These are phyloP conservation scores for Rugalucina vietnamica DNA, from an alignment of 2,888 invertebrate species.

Conservation along the genomic window DNA sequence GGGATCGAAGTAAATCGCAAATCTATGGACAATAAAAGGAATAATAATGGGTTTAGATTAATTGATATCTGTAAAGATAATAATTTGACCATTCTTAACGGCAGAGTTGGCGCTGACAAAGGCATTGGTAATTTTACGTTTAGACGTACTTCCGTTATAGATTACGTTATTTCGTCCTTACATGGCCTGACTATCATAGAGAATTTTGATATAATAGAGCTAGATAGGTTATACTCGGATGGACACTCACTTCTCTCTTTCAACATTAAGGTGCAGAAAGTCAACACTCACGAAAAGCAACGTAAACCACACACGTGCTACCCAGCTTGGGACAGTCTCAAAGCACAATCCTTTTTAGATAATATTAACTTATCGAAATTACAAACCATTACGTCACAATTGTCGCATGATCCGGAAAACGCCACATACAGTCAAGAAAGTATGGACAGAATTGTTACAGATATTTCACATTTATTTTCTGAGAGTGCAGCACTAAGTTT, in stretches of 20 bases:
- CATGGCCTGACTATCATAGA: neutral
- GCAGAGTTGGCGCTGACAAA: neutral
- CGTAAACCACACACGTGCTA: neutral
- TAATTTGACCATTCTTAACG: neutral
- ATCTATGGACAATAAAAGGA: neutral
- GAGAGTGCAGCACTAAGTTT: neutral
- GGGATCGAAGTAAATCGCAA: neutral
- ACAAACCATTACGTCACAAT: neutral
- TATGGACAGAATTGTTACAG: neutral
- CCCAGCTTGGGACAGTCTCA: neutral
- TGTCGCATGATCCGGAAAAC: neutral
- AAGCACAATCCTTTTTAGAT: neutral
- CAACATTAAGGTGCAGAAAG: neutral
- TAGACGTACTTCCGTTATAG: constrained; percentile 3
- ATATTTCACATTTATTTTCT: neutral
- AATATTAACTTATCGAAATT: neutral
- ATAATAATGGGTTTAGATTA: neutral
- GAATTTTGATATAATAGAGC: constrained; percentile 7
- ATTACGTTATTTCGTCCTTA: neutral
- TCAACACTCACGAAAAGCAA: neutral
- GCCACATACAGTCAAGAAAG: neutral
- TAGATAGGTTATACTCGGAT: constrained; percentile 24
- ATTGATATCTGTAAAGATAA: neutral
- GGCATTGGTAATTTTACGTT: neutral
- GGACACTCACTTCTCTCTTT: neutral